These are phyloP conservation scores for Eulemur rufifrons DNA, from an alignment of 2,113 vertebrate species.

Conservation along the genomic window DNA sequence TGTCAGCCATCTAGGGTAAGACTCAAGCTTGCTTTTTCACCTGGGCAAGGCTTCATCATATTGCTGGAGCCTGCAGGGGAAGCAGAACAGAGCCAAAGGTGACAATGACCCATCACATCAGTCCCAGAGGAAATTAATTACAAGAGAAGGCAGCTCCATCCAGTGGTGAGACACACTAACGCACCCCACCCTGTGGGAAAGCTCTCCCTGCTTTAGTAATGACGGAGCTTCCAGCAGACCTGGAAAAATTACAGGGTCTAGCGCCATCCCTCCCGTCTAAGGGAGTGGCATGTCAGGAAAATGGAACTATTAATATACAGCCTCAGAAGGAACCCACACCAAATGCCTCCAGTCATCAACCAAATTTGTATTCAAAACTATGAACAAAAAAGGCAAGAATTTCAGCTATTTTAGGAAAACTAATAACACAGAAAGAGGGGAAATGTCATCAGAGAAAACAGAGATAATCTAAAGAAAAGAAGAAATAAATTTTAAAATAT, in stretches of 20 bases:
- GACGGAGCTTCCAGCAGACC: neutral
- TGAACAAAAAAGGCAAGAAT: neutral
- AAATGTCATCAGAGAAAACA: neutral
- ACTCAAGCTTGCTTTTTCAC: neutral
- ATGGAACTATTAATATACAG: neutral
- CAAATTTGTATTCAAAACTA: neutral
- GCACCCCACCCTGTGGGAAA: neutral
- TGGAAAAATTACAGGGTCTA: neutral
- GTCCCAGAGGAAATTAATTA: neutral
- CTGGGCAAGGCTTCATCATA: neutral
- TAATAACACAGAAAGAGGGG: neutral
- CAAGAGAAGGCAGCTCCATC: conserved; percentile 53
- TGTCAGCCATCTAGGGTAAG: neutral
- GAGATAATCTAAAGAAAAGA: neutral
- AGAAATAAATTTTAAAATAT: neutral
- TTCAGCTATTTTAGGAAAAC: neutral
- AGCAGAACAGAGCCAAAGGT: neutral
- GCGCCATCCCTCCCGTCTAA: too few species aligned
- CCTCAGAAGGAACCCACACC: neutral
- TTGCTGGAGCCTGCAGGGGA: neutral
- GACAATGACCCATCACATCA: neutral
- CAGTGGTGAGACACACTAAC: conserved; percentile 22
- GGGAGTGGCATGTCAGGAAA: neutral
- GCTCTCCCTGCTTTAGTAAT: neutral
- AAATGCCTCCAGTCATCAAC: neutral